Evolutionary conservation across 2,888 invertebrate genomes (phyloP), one percentile per base, ranked within the genome.

Genomic region (Temnothorax ravouxi): DNA sequence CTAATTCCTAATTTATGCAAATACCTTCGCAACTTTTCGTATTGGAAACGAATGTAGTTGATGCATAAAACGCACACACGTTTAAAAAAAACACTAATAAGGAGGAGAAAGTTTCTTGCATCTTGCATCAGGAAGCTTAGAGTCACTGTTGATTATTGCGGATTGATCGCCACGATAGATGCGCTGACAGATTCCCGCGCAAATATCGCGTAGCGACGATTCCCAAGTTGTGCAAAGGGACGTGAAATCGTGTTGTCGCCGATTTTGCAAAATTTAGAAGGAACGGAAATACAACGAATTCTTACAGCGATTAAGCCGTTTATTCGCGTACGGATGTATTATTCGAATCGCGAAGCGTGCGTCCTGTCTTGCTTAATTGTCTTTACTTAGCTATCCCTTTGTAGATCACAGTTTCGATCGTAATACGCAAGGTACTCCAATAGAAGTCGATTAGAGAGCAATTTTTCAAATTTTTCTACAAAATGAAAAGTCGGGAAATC

Each of bases 341-440:
- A 41, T 38, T 21, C 59, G 69, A 59, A 47, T 56, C 71, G 29
- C 34, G 59, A 59, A 69, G 59, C 79, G 71, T 69, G n/a, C 72
- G 41, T 71, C 56, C 56, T 69, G 41, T 66, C 69, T 77, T 77
- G 54, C 41, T 72, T 69, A 77, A 77, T 13, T 71, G 25, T 38
- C 4, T 69, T 54, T 15, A n/a, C 41, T 61, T 76, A 64, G 25
- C 75, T 62, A 13, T 34, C 15, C 15, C 21, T 75, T 62, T 47
- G 11, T 75, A 62, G 47, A 75, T 75, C 62, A 75, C 50, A 71
- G 52, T 52, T 50, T 75, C 34, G n/a, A 18, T 50, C 4, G 41
- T 52, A 76, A 64, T 52, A 52, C 18, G 8, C 18, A 50, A 50
- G 21, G 6, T 34, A 54, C 15, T 34, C n/a, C 18, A 52, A n/a